These are phyloP conservation scores for Drosophila lowei DNA, from an alignment of 1,140 invertebrate genomes.

Conservation along the genomic window DNA sequence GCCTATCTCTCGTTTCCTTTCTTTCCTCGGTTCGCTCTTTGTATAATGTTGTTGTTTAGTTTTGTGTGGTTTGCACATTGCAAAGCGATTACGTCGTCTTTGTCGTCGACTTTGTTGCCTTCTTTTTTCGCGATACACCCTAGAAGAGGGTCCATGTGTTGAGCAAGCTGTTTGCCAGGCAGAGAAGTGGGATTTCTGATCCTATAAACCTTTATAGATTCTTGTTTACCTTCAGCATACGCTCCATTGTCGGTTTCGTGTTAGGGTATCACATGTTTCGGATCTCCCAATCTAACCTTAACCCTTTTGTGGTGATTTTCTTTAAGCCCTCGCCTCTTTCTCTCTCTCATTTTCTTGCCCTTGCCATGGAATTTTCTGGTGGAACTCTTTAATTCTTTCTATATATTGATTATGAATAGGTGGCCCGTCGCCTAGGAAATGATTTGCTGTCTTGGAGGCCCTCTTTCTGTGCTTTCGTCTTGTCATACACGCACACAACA, in stretches of 20 bases:
- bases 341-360: too few species aligned
- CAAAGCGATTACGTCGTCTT: slow-evolving; percentile 74
- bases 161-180: too few species aligned
- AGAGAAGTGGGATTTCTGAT: too few species aligned
- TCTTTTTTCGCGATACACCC: slow-evolving; percentile 42
- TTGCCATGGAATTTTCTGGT: too few species aligned
- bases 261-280: too few species aligned
- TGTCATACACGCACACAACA: slow-evolving; percentile 8
- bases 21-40: background rate
- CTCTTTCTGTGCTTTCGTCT: slow-evolving; percentile 13
- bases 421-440: background rate
- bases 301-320: slow-evolving; percentile 49
- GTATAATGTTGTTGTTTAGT: slow-evolving; percentile 6
- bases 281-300: slow-evolving; percentile 53
- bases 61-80: slow-evolving; percentile 52
- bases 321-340: background rate
- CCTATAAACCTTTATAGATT: too few species aligned
- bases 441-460: background rate
- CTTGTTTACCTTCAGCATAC: too few species aligned
- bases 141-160: too few species aligned
- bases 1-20: slow-evolving; percentile 8
- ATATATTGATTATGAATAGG: too few species aligned
- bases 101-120: slow-evolving; percentile 53
- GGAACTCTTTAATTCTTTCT: too few species aligned
- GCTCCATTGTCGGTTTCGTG: too few species aligned